Evolutionary conservation across 2,888 invertebrate genomes (phyloP).

Genomic region (Cenopis cana): DNA sequence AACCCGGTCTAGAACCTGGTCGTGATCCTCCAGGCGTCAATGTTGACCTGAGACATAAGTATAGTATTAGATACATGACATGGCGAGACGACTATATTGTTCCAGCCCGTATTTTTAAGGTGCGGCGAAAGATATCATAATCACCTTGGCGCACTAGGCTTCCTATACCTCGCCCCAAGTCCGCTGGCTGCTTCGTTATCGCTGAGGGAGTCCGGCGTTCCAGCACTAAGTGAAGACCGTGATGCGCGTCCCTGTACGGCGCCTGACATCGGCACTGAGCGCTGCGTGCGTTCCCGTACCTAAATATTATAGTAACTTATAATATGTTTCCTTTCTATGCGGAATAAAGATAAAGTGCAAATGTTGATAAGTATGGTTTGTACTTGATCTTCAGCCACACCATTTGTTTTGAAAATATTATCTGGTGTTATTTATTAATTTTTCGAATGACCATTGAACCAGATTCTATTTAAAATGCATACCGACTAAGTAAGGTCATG

Average conservation of each 20-base stretch:
- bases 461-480: slow-evolving; percentile 10
- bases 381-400: neutral
- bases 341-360: slow-evolving; percentile 1
- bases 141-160: slow-evolving; percentile 86
- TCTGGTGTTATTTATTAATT: neutral
- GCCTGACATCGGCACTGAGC: slow-evolving; percentile 95
- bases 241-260: slow-evolving; percentile 86
- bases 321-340: neutral
- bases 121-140: no score
- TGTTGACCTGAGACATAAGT: slow-evolving; percentile 81
- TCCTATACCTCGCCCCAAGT: slow-evolving; percentile 88
- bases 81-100: no score
- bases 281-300: slow-evolving; percentile 96
- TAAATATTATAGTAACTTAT: slow-evolving; percentile 64
- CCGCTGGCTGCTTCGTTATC: slow-evolving; percentile 93
- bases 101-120: no score
- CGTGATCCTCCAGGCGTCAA: slow-evolving; percentile 92
- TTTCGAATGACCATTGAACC: neutral
- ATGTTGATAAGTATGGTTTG: neutral
- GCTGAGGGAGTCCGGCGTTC: slow-evolving; percentile 95
- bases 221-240: slow-evolving; percentile 92
- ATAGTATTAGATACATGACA: neutral
- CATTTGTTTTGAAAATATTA: slow-evolving; percentile 23
- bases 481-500: neutral
- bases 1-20: slow-evolving; percentile 93